Conservation (phyloP, 1,140 invertebrate species). For the Leptopilina boulardi region DNA sequence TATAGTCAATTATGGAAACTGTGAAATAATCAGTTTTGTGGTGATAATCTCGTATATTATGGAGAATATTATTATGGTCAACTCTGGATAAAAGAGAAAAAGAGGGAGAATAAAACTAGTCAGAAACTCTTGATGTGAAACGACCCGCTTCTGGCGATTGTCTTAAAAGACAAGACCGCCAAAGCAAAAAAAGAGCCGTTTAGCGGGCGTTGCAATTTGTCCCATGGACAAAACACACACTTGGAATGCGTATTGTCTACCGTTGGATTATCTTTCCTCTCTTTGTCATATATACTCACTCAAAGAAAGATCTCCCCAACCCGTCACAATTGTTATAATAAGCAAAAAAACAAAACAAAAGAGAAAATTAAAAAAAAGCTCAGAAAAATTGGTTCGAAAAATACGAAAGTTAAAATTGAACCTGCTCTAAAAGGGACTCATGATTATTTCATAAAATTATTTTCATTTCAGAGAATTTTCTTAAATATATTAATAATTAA, state of each 20-base stretch:
- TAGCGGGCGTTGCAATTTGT: constrained; percentile 32
- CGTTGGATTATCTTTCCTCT: constrained; percentile 28
- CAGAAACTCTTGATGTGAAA: constrained; percentile 32
- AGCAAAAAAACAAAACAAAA: not conserved
- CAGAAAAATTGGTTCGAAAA: not conserved
- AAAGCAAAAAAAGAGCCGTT: constrained; percentile 29
- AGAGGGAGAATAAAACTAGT: constrained; percentile 15
- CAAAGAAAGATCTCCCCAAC: not conserved
- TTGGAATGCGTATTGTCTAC: constrained; percentile 30
- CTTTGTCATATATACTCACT: constrained; percentile 21
- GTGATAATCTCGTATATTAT: constrained; percentile 20
- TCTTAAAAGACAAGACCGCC: constrained; percentile 29
- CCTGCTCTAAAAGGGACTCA: not conserved
- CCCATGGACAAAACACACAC: constrained; percentile 26
- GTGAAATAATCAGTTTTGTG: constrained; percentile 16
- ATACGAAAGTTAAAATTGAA: not conserved
- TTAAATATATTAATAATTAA: not conserved
- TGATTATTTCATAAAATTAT: not conserved
- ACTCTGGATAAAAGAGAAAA: not conserved
- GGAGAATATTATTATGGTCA: constrained; percentile 11
- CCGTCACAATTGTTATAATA: constrained; percentile 10
- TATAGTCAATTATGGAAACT: not conserved
- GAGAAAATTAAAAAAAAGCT: not conserved
- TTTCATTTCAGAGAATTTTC: not conserved
- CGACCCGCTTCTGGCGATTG: constrained; percentile 33